phyloP scores from a whole-genome alignment of 2,888 invertebrate species.

The Eremobia ochroleuca region DNA sequence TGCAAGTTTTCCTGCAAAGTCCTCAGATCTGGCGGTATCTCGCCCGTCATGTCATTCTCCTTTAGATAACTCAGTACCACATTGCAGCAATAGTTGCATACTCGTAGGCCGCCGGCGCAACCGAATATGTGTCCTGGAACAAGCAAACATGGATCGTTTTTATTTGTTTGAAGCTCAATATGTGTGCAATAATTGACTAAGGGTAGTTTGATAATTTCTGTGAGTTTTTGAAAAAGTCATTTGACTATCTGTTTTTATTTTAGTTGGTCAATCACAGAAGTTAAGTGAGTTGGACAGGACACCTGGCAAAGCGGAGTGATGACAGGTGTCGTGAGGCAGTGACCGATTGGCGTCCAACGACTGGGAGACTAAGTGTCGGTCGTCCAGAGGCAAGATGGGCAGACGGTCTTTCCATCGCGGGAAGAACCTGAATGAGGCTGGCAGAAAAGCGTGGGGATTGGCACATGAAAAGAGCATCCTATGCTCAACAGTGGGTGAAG shows the following conservation, averaged over 20 bases:
- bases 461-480: too few relatives aligned
- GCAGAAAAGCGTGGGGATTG: too few relatives aligned
- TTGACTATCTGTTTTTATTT: background rate
- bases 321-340: too few relatives aligned
- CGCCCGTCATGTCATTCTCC: conserved; percentile 95
- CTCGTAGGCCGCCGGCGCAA: conserved; percentile 95
- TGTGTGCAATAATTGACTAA: background rate
- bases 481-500: background rate
- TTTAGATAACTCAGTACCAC: conserved; percentile 97
- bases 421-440: too few relatives aligned
- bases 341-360: too few relatives aligned
- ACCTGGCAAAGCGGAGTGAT: too few relatives aligned
- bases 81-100: conserved; percentile 99
- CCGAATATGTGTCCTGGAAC: conserved; percentile 90
- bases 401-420: too few relatives aligned
- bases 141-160: background rate
- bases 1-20: conserved; percentile 96
- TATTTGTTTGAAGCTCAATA: background rate
- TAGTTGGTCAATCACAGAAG: background rate
- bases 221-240: background rate
- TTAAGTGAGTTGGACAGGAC: too few relatives aligned
- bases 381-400: too few relatives aligned
- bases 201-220: background rate
- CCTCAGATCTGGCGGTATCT: conserved; percentile 94
- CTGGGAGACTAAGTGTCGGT: too few relatives aligned